phyloP scores from a whole-genome alignment of 2,797 vertebrate species.

The Pseudochromis fuscus region DNA sequence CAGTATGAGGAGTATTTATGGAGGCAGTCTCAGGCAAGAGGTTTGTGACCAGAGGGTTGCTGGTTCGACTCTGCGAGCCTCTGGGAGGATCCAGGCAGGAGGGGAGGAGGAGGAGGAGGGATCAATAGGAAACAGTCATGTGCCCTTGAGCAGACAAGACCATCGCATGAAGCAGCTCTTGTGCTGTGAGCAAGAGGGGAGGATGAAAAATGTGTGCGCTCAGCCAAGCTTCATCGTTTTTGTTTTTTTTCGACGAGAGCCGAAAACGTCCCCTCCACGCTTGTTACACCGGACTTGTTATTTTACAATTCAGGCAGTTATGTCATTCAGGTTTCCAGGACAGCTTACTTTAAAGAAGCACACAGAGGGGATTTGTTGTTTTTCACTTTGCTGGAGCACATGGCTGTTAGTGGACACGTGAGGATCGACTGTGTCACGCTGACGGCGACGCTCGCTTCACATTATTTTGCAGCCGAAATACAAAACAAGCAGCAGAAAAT shows the following conservation, averaged over 20 bases:
- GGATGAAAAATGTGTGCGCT: neutral
- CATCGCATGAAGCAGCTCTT: neutral
- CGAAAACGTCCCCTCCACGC: neutral
- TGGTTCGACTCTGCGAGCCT: constrained; percentile 26
- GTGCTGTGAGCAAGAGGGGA: constrained; percentile 3
- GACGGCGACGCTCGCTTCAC: neutral
- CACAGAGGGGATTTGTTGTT: constrained; percentile 35
- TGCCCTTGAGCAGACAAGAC: constrained; percentile 21
- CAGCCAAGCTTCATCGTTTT: constrained; percentile 15
- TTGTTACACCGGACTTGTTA: neutral
- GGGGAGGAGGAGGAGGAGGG: neutral
- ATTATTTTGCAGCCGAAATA: constrained; percentile 8
- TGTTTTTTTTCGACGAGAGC: constrained; percentile 9
- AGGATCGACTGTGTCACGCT: constrained; percentile 38
- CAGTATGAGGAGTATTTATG: constrained; percentile 5
- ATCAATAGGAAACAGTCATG: constrained; percentile 14
- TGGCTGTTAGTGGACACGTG: constrained; percentile 26
- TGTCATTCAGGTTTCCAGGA: constrained; percentile 34
- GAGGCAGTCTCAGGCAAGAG: neutral
- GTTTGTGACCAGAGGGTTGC: constrained; percentile 11
- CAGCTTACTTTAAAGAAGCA: constrained; percentile 20
- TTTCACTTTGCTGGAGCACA: constrained; percentile 3
- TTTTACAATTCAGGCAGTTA: constrained; percentile 22
- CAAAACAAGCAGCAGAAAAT: neutral
- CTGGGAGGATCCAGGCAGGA: neutral